Base-by-base conservation (phyloP, 2,113 vertebrate species). In the Phyllopteryx taeniolatus region DNA sequence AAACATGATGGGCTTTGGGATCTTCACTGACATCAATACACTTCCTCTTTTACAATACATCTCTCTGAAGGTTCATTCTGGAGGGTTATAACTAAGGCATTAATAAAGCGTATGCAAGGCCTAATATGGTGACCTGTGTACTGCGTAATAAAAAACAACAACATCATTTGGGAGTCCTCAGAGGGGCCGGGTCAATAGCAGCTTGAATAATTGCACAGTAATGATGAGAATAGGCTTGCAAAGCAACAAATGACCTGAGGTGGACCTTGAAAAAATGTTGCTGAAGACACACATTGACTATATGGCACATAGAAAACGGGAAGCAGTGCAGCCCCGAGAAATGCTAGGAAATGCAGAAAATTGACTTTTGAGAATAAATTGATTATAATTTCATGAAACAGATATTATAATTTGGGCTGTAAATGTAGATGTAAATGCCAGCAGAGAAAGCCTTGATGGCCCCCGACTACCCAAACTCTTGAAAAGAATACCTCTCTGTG, bases 1-100 rank as follows among this genome's bases (percentile, higher is more conserved):
- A 27, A 27, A 27, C 27, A 27, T 27, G 27, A 27, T 27, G 27
- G 27, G 27, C 27, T 27, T 27, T 27, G 27, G 27, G 27, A 27
- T 27, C 27, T 27, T 27, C 27, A 27, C 27, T 27, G 27, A 27
- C 27, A 27, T 27, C 27, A 27, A 27, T 27, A 27, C 27, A 27
- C 27, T 27, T 27, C 27, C 27, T 27, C 27, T 27, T 27, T 27
- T 27, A 27, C 27, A 27, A 69, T 53, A 12, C 22, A 14, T 9
- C 35, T 46, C 35, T 15, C 42, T 35, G 39, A 75, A 4, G 8
- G 63, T 75, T 76, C 17, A 72, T 74, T 82, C 60, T 53, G 33
- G 60, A 42, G 70, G 68, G 53, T 80, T 47, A 73, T 53, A 43
- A 74, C 44, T 72, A 65, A 69, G 20, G 19, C 27, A 75, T 79